Conservation (phyloP, 2,113 vertebrate species). For the Tachysurus vachellii region DNA sequence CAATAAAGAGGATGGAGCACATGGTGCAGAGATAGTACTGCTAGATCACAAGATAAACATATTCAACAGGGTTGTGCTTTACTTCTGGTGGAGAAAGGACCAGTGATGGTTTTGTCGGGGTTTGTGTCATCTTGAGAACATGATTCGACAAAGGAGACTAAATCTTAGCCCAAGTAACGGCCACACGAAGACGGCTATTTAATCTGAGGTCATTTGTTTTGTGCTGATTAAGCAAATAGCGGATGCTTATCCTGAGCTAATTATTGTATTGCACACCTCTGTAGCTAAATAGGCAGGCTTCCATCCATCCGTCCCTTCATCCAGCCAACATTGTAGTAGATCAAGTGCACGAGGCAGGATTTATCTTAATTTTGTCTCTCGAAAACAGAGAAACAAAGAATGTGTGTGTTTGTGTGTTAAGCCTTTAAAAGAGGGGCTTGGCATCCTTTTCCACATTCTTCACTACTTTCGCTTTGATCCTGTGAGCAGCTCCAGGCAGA, state of each 20-base stretch:
- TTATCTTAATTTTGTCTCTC: background rate
- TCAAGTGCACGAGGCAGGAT: background rate
- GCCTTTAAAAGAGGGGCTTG: background rate
- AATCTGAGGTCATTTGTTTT: background rate
- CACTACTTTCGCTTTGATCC: constrained; percentile 20
- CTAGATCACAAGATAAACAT: background rate
- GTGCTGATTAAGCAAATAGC: background rate
- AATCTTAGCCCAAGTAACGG: background rate
- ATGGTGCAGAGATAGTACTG: too few relatives aligned
- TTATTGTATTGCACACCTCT: background rate
- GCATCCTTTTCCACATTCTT: constrained; percentile 20
- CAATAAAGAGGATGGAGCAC: background rate
- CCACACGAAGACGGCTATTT: background rate
- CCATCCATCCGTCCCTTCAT: background rate
- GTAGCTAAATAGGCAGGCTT: background rate
- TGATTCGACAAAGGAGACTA: background rate
- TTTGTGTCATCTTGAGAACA: background rate
- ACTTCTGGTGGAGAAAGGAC: background rate
- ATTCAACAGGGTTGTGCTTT: background rate
- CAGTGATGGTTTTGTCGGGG: background rate
- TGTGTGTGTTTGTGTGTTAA: background rate
- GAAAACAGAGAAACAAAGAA: background rate
- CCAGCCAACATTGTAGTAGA: background rate
- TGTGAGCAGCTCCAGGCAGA: background rate
- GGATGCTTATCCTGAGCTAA: background rate